Conservation (phyloP, 1,140 invertebrate species). For the Cherax quadricarinatus region DNA sequence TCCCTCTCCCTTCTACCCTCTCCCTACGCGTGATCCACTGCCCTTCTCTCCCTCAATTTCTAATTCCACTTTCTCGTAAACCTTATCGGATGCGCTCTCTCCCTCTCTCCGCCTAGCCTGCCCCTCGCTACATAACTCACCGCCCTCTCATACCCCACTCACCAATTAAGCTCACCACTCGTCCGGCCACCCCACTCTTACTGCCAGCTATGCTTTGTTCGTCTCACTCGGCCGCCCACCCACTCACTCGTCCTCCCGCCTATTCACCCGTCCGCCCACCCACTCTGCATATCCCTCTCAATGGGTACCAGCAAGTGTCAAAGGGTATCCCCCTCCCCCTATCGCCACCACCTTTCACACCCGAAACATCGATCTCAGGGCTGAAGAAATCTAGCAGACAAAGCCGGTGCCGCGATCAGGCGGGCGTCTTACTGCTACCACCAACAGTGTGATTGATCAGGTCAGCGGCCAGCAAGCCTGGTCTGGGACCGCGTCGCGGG, state of each 20-base stretch:
- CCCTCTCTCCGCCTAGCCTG: background rate
- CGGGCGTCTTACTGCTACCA: too few species aligned
- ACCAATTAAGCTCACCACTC: constrained; percentile 22
- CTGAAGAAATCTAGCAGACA: too few species aligned
- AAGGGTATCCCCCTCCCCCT: too few species aligned
- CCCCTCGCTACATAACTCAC: constrained; percentile 11
- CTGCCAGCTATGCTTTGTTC: background rate
- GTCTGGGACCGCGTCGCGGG: too few species aligned
- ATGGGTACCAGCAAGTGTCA: too few species aligned
- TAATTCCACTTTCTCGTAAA: constrained; percentile 49
- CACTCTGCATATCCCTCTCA: background rate
- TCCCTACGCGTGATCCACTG: background rate
- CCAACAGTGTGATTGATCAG: too few species aligned
- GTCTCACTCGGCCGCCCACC: background rate
- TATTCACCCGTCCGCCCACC: background rate
- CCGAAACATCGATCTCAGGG: too few species aligned
- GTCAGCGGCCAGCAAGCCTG: too few species aligned
- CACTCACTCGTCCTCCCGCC: background rate
- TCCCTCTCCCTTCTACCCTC: background rate
- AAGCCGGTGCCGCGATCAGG: too few species aligned
- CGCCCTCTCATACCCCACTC: constrained; percentile 4
- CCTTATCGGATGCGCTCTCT: constrained; percentile 23
- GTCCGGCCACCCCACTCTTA: background rate
- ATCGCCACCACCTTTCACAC: too few species aligned
- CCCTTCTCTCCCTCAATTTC: constrained; percentile 17